Conservation (phyloP, 2,113 vertebrate species). For the human region GRCh38 chr19:44640501-44641000, state of each 20-base stretch:
- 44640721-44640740: not conserved
- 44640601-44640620: not conserved
- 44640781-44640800: not conserved
- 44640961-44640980: not conserved
- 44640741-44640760: not conserved
- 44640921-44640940: not conserved
- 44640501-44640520: no score
- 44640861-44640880: not conserved
- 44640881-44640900: not conserved
- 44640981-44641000: not conserved
- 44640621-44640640: not conserved
- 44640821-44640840: not conserved
- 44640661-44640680: no score
- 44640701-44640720: not conserved
- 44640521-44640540: no score
- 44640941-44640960: not conserved
- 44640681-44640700: not conserved
- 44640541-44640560: no score
- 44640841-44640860: not conserved
- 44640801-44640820: not conserved
- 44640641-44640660: not conserved
- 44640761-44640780: not conserved
- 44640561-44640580: rapidly evolving
- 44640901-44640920: not conserved
- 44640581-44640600: not conserved